Percentiles rank a stretch among this genome's conserved stretches.
Conservation (phyloP, 1,140 invertebrate species). For the Harpegnathos saltator region DNA sequence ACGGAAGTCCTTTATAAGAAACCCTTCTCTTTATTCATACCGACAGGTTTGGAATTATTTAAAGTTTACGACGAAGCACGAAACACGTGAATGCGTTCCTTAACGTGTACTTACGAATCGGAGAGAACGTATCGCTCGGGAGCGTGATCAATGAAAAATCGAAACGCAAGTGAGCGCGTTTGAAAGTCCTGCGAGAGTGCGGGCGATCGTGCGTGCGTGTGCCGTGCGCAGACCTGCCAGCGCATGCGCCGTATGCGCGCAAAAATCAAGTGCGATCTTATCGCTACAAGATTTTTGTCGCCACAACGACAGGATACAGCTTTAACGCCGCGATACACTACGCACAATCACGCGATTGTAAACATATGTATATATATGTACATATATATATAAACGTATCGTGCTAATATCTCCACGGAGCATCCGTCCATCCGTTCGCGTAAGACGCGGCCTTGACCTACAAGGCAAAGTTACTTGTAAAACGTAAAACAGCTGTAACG, state of each 20-base stretch:
- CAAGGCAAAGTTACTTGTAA: conserved; percentile 74
- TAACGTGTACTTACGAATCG: too few species aligned
- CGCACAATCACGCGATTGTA: too few species aligned
- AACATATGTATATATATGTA: too few species aligned
- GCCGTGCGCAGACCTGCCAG: neutral
- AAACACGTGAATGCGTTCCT: too few species aligned
- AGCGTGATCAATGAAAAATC: too few species aligned
- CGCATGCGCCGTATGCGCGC: neutral
- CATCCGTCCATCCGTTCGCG: neutral
- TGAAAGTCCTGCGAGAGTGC: neutral
- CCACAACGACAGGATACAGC: neutral
- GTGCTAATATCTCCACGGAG: neutral
- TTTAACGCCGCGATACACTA: neutral
- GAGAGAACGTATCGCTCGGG: too few species aligned
- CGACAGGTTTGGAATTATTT: too few species aligned
- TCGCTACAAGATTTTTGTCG: neutral
- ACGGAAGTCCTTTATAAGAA: too few species aligned
- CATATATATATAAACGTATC: too few species aligned
- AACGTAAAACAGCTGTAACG: conserved; percentile 65
- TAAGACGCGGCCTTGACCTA: conserved; percentile 63
- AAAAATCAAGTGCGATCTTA: neutral
- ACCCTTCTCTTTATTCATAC: too few species aligned
- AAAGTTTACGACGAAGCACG: too few species aligned
- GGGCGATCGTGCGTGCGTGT: neutral
- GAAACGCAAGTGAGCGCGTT: too few species aligned